Evolutionary conservation across 2,113 vertebrate genomes (phyloP).

Genomic region (Rhizomys pruinosus): DNA sequence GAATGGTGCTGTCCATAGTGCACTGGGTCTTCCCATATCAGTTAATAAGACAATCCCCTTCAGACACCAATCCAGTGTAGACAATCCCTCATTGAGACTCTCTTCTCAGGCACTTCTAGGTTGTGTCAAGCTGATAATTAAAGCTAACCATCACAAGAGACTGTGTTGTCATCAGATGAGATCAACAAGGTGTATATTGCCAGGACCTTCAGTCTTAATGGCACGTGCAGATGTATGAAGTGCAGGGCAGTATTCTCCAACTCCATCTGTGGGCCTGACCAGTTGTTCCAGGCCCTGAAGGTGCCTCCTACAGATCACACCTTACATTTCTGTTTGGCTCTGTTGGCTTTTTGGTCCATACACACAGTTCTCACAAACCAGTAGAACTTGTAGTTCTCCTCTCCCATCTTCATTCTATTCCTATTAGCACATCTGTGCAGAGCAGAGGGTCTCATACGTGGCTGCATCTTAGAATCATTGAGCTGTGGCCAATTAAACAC

Average conservation of each 20-base stretch:
- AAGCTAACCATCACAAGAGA: constrained; percentile 29
- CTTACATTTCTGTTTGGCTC: background rate
- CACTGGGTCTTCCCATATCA: background rate
- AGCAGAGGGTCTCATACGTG: background rate
- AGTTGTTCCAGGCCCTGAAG: background rate
- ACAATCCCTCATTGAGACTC: background rate
- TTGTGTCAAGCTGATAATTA: background rate
- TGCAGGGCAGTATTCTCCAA: background rate
- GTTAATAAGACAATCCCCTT: background rate
- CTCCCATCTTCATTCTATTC: background rate
- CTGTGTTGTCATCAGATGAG: background rate
- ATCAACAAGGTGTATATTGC: background rate
- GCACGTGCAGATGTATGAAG: background rate
- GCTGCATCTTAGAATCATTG: background rate
- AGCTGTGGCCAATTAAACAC: background rate
- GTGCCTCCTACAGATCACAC: background rate
- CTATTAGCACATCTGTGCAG: background rate
- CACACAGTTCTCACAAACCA: background rate
- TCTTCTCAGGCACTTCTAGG: background rate
- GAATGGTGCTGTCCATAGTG: background rate
- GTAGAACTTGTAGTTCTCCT: background rate
- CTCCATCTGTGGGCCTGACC: background rate
- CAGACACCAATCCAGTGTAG: background rate
- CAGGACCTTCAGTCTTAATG: background rate
- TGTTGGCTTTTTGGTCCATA: background rate